Evolutionary conservation across 2,113 vertebrate species (phyloP).

Genomic region (Dasyprocta punctata): DNA sequence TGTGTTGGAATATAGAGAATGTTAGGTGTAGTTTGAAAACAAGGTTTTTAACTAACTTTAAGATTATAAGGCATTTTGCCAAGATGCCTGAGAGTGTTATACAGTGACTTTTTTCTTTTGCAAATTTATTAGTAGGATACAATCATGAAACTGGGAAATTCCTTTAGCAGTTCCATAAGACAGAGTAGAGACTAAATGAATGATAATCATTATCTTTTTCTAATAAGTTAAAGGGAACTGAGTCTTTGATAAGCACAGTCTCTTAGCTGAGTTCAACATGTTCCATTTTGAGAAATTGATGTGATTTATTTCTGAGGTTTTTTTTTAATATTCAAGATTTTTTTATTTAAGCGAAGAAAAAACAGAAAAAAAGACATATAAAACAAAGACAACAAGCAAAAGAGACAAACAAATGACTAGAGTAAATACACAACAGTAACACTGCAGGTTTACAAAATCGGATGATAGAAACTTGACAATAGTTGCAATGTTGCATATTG

Average conservation of each 20-base stretch:
- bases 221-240: neutral
- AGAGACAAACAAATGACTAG: no score
- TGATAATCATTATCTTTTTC: neutral
- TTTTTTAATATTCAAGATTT: no score
- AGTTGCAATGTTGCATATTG: no score
- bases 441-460: no score
- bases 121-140: neutral
- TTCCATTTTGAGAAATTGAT: neutral
- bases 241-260: neutral
- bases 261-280: neutral
- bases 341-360: no score
- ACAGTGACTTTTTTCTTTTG: neutral
- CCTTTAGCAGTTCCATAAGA: neutral
- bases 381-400: no score
- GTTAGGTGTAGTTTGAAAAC: neutral
- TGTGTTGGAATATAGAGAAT: neutral
- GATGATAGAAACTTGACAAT: no score
- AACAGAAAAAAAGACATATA: no score
- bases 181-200: neutral
- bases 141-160: neutral
- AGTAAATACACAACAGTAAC: no score
- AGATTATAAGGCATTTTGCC: neutral
- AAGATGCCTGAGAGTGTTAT: neutral
- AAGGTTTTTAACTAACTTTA: neutral
- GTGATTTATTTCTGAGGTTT: neutral